Evolutionary conservation across 2,888 invertebrate species (phyloP), one percentile per base, ranked within the genome.

Genomic region (Tiliacea aurago): DNA sequence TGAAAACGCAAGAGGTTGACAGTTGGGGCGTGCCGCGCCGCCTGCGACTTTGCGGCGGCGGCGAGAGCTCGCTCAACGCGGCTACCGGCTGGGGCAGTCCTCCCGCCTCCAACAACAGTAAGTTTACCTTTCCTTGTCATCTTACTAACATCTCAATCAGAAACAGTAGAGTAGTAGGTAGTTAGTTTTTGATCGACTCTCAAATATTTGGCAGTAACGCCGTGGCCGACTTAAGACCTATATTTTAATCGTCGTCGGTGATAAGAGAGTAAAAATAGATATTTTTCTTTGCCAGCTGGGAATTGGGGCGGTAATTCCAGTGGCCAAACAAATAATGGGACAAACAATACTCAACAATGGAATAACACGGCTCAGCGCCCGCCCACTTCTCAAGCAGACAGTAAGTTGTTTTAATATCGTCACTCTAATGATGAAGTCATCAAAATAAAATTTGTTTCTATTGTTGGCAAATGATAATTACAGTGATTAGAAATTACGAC

Each of bases 61-160:
- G 98, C 74, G 98, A 98, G 94, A 98, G 97, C 94, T 98, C 98
- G 61, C 97, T 98, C 89, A 98, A 98, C 92, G 97, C 97, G 78
- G 97, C 98, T 76, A 97, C 97, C 75, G 98, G 98, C 84, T 98
- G 98, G 98, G 98, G 98, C 86, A 97, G 98, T 79, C 97, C 98
- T 64, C 98, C 98, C 71, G 95, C 97, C 56, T 97, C 97, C 88
- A 97, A 97, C 91, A 97, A 97, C 91, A 97, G 97, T 90, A 85
- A 81, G 79, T 73, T 13, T 33, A 33, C 37, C 28, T 43, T 59
- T n/a, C 20, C n/a, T 68, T 70, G 45, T 47, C 37, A 20, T 71
- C 53, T 65, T 68, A 75, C 81, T 81, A 81, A 81, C 81, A 70
- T 49, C n/a, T 20, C 53, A 33, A 55, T 58, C 51, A 62, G 56